Conservation (phyloP, 2,113 vertebrate genomes). For the Myotis brandtii region DNA sequence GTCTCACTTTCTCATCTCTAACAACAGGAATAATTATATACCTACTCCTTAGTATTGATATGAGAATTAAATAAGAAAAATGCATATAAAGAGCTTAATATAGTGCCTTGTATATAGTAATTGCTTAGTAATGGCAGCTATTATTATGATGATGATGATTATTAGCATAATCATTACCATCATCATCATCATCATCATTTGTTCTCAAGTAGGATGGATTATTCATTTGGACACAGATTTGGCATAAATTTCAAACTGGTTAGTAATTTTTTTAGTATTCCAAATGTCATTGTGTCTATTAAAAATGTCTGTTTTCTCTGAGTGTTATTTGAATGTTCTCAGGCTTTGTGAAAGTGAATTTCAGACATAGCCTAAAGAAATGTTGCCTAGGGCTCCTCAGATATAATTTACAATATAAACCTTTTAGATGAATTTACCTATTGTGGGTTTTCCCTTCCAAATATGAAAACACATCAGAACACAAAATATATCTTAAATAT, state of each 20-base stretch:
- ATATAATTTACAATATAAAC: neutral
- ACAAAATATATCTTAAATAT: conserved; percentile 41
- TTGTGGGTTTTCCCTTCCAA: neutral
- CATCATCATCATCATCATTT: conserved; percentile 77
- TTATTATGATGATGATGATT: conserved; percentile 59
- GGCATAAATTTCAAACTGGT: conserved; percentile 71
- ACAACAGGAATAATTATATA: conserved; percentile 65
- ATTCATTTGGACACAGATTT: conserved; percentile 68
- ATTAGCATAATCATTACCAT: conserved; percentile 70
- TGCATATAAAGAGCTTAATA: conserved; percentile 71
- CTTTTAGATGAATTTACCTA: conserved; percentile 30
- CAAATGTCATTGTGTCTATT: conserved; percentile 43
- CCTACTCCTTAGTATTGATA: conserved; percentile 67
- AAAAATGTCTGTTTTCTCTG: conserved; percentile 50
- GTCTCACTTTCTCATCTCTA: conserved; percentile 62
- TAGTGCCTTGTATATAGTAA: conserved; percentile 60
- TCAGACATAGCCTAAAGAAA: conserved; percentile 1
- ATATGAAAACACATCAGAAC: neutral
- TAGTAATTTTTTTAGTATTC: conserved; percentile 63
- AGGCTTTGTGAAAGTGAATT: conserved; percentile 44
- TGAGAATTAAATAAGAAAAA: conserved; percentile 71
- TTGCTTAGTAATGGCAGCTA: conserved; percentile 74
- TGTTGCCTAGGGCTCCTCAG: neutral
- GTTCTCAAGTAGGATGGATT: conserved; percentile 72
- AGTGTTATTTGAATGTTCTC: neutral